Evolutionary conservation across 2,888 invertebrate species (phyloP).

Genomic region (Epinotia nisella): DNA sequence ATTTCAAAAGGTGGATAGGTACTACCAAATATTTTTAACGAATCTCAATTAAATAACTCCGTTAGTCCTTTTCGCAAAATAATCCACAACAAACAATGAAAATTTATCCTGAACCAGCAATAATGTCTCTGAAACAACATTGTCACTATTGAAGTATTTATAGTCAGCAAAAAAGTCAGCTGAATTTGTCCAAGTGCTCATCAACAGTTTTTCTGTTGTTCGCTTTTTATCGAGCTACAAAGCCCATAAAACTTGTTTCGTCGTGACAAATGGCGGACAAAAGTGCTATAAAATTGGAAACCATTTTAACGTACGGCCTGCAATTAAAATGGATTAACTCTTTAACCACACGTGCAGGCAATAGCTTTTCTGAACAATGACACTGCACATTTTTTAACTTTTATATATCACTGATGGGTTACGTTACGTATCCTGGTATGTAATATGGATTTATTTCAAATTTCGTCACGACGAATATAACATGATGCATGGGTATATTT

Average conservation of each 20-base stretch:
- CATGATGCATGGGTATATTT: no score
- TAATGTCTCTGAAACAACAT: constrained; percentile 9
- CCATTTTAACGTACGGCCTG: constrained; percentile 32
- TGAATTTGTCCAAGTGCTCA: constrained; percentile 35
- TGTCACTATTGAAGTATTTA: constrained; percentile 36
- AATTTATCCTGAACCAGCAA: constrained; percentile 10
- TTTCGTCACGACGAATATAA: no score
- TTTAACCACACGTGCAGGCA: constrained; percentile 17
- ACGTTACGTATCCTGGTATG: no score
- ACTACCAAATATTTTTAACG: no score
- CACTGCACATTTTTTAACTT: not conserved
- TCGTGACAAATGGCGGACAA: constrained; percentile 36
- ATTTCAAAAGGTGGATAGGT: no score
- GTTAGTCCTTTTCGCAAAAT: constrained; percentile 2
- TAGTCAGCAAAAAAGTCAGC: constrained; percentile 18
- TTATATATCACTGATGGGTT: not conserved
- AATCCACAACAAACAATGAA: not conserved
- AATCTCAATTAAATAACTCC: not conserved
- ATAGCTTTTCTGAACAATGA: not conserved
- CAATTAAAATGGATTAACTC: constrained; percentile 39
- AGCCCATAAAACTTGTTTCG: constrained; percentile 37
- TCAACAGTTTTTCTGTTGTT: constrained; percentile 35
- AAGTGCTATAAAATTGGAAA: constrained; percentile 35
- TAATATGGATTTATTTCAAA: no score
- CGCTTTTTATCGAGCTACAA: constrained; percentile 25